Percentiles rank a stretch among this genome's conserved stretches.
phyloP scores from a whole-genome alignment of 1,140 invertebrate genomes.

The Pinna nobilis region DNA sequence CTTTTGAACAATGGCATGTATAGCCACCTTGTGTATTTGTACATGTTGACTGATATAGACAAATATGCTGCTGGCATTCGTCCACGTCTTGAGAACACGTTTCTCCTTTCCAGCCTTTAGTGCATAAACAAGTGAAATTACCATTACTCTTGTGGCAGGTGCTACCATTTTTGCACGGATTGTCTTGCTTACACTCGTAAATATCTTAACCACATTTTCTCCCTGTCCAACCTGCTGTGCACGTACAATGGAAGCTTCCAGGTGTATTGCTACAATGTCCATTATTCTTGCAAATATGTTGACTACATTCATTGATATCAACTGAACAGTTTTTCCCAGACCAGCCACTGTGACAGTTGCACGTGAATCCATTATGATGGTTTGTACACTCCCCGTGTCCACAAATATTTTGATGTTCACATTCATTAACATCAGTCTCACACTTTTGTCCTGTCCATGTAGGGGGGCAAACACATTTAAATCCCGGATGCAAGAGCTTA shows the following conservation, averaged over 20 bases:
- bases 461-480: neutral
- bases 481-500: neutral
- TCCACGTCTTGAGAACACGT: slow-evolving; percentile 18
- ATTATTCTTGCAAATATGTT: slow-evolving; percentile 4
- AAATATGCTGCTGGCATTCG: neutral
- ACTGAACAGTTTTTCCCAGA: neutral
- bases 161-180: neutral
- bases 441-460: slow-evolving; percentile 19
- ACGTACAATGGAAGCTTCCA: slow-evolving; percentile 2
- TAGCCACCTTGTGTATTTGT: neutral
- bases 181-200: neutral
- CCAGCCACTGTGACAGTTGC: slow-evolving; percentile 13
- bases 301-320: slow-evolving; percentile 8
- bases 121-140: slow-evolving; percentile 28
- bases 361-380: slow-evolving; percentile 1
- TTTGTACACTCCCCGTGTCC: neutral
- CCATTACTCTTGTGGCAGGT: slow-evolving; percentile 25
- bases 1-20: slow-evolving; percentile 1
- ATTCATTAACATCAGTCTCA: neutral
- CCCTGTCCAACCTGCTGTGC: slow-evolving; percentile 15
- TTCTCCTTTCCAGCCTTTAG: slow-evolving; percentile 6
- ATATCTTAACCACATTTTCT: neutral
- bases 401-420: neutral
- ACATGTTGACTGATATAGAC: slow-evolving; percentile 1
- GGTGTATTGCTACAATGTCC: slow-evolving; percentile 16